Conservation (phyloP, 2,113 vertebrate genomes). For the Anolis carolinensis region DNA sequence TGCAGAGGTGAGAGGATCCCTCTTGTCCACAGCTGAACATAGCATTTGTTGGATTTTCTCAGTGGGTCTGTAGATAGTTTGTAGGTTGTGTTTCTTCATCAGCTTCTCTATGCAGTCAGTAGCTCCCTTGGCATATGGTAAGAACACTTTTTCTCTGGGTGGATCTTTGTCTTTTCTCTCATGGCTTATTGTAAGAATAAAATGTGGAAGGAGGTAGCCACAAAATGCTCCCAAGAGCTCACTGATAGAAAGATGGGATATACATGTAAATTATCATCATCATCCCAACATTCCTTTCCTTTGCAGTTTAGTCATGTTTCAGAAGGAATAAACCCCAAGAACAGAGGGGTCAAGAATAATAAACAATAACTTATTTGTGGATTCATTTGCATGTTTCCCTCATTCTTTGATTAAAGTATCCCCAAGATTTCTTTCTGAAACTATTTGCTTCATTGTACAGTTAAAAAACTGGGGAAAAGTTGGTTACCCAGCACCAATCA, state of each 20-base stretch:
- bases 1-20: too few species aligned
- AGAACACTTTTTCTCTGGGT: too few species aligned
- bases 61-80: too few species aligned
- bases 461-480: not conserved
- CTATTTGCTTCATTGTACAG: constrained; percentile 36
- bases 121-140: too few species aligned
- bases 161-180: too few species aligned
- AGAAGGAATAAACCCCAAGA: constrained; percentile 1
- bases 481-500: constrained; percentile 40
- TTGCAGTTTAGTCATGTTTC: not conserved
- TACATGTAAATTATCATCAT: not conserved
- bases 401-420: constrained; percentile 6
- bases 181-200: not conserved
- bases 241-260: not conserved
- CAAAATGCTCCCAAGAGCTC: not conserved
- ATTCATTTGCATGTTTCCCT: constrained; percentile 23
- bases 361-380: not conserved
- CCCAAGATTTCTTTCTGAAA: constrained; percentile 20
- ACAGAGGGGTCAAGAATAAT: fast-evolving
- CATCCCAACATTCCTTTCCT: not conserved
- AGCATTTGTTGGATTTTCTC: too few species aligned
- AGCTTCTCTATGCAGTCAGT: too few species aligned
- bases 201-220: not conserved
- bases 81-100: too few species aligned
- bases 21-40: too few species aligned